Evolutionary conservation across 1,140 invertebrate genomes (phyloP).

Genomic region (Lepidurus arcticus): DNA sequence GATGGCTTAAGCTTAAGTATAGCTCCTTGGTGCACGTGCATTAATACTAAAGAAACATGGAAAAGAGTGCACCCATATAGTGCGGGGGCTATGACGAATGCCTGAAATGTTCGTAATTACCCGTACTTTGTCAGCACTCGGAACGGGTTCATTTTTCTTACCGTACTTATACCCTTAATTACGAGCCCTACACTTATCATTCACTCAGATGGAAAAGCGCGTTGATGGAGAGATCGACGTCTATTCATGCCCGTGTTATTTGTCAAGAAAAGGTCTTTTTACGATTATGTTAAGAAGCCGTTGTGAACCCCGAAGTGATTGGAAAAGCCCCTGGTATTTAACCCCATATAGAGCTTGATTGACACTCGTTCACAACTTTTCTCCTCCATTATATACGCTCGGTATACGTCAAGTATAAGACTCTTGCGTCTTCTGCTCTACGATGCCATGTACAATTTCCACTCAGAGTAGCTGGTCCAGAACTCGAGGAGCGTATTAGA

Average conservation of each 20-base stretch:
- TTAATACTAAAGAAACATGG: no score
- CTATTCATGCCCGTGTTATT: background rate
- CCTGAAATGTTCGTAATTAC: background rate
- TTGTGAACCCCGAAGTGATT: background rate
- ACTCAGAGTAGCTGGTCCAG: background rate
- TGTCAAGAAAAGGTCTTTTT: background rate
- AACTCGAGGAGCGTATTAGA: background rate
- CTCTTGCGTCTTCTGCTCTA: background rate
- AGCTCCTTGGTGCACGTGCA: no score
- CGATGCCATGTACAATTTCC: background rate
- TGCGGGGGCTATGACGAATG: background rate
- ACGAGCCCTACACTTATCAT: background rate
- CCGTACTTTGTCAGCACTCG: background rate
- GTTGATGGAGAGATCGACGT: background rate
- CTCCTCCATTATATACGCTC: background rate
- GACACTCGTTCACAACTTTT: background rate
- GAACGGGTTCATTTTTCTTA: background rate
- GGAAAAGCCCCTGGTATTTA: slow-evolving; percentile 1
- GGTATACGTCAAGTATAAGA: background rate
- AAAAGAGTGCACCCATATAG: no score
- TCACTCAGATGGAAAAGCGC: background rate
- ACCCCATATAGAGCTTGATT: background rate
- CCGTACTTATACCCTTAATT: background rate
- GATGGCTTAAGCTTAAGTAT: no score
- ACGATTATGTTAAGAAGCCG: slow-evolving; percentile 13